These are phyloP conservation scores for Pandemis heparana DNA, from an alignment of 2,888 invertebrate species.

Conservation along the genomic window DNA sequence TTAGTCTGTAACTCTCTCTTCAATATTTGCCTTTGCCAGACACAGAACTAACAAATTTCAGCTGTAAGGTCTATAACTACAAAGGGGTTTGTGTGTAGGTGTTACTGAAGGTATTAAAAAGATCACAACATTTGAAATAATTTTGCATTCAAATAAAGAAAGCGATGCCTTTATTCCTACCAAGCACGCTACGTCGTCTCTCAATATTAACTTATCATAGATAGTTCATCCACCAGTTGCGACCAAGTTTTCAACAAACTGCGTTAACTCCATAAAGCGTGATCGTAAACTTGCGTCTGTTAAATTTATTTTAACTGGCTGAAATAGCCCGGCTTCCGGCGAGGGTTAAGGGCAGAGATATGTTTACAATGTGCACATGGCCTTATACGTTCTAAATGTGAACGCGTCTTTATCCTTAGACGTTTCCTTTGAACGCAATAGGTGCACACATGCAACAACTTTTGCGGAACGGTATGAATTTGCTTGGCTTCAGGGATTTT, in stretches of 20 bases:
- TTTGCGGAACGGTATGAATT: not conserved
- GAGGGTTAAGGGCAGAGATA: slow-evolving; percentile 50
- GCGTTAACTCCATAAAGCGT: slow-evolving; percentile 31
- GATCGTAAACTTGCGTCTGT: slow-evolving; percentile 45
- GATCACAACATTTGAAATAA: too few relatives aligned
- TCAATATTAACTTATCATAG: not conserved
- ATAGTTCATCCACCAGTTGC: not conserved
- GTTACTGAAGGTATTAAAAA: too few relatives aligned
- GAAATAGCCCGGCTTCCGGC: slow-evolving; percentile 68
- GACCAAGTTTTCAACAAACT: slow-evolving; percentile 22
- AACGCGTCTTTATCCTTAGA: slow-evolving; percentile 18
- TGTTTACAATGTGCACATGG: slow-evolving; percentile 40
- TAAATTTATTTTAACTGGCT: slow-evolving; percentile 75
- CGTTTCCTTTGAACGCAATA: slow-evolving; percentile 3
- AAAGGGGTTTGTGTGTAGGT: too few relatives aligned
- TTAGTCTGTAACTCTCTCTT: too few relatives aligned
- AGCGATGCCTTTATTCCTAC: not conserved
- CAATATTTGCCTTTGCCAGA: too few relatives aligned
- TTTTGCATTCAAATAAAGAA: not conserved
- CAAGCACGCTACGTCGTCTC: not conserved
- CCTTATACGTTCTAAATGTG: slow-evolving; percentile 37
- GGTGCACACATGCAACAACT: not conserved
- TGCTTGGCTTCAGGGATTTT: not conserved
- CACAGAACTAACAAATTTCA: too few relatives aligned
- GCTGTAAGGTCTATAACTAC: too few relatives aligned